These are phyloP conservation scores for Solenodon paradoxus DNA, from an alignment of 2,113 vertebrate species.

Conservation along the genomic window DNA sequence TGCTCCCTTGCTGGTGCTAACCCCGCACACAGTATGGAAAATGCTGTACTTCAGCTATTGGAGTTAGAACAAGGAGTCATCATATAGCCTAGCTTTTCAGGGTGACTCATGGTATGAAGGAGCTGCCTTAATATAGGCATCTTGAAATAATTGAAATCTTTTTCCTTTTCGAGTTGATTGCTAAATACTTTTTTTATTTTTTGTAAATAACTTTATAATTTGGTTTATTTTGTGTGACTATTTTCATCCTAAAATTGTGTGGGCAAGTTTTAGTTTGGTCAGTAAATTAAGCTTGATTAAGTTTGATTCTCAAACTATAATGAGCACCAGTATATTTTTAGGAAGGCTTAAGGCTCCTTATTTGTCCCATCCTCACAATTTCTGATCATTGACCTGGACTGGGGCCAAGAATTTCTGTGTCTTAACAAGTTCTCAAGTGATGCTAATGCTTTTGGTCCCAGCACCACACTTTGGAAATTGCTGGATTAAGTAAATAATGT, in stretches of 20 bases:
- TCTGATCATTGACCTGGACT: neutral
- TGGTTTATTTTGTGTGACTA: constrained; percentile 31
- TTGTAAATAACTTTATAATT: neutral
- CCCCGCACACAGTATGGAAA: neutral
- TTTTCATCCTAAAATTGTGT: neutral
- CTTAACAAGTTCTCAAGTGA: neutral
- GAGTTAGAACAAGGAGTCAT: neutral
- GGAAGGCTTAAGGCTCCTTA: neutral
- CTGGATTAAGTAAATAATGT: neutral
- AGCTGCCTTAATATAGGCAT: neutral
- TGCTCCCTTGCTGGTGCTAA: neutral
- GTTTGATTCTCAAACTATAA: neutral
- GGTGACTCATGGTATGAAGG: neutral
- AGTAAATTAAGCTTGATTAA: neutral
- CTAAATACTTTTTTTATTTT: neutral
- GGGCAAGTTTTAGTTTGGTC: neutral
- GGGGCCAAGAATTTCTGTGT: neutral
- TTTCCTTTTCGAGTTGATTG: neutral
- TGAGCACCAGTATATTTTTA: neutral
- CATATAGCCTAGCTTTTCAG: neutral
- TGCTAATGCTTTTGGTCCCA: neutral
- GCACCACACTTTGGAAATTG: neutral
- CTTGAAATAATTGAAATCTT: constrained; percentile 29
- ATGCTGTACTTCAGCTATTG: neutral
- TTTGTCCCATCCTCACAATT: neutral